Evolutionary conservation across 2,113 vertebrate species (phyloP).

Genomic region (Callochromis pleurospilus): DNA sequence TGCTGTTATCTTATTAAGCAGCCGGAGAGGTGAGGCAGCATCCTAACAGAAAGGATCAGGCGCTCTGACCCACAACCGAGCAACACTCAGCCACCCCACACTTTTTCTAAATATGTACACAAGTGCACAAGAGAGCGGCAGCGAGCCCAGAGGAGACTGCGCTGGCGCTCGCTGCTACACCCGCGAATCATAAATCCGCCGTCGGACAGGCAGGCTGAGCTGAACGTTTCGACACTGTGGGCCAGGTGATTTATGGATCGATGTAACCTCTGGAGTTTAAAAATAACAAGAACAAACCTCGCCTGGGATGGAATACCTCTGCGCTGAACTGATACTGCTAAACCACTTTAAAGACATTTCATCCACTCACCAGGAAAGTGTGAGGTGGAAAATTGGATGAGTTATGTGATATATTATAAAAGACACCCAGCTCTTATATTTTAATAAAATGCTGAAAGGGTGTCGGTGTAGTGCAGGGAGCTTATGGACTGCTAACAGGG

Average conservation of each 20-base stretch:
- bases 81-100: conserved; percentile 31
- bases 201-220: conserved; percentile 35
- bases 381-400: conserved; percentile 2
- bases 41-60: conserved; percentile 14
- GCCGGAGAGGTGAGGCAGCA: conserved; percentile 8
- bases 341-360: conserved; percentile 46
- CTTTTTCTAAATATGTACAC: conserved; percentile 62
- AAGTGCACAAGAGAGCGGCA: conserved; percentile 41
- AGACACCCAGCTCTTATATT: neutral
- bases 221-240: conserved; percentile 18
- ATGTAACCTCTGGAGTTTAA: conserved; percentile 59
- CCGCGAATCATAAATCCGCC: conserved; percentile 52
- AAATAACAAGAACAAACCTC: conserved; percentile 64
- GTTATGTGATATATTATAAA: conserved; percentile 34
- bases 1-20: neutral
- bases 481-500: neutral
- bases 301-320: conserved; percentile 39
- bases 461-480: neutral
- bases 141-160: conserved; percentile 17
- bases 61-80: conserved; percentile 17
- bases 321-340: conserved; percentile 26
- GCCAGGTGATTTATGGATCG: conserved; percentile 58
- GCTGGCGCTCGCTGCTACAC: conserved; percentile 1
- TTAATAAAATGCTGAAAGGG: conserved; percentile 8
- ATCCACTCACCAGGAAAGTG: conserved; percentile 28